Conservation (phyloP, 1,140 invertebrate genomes). For the Dolichoris vasculosae region DNA sequence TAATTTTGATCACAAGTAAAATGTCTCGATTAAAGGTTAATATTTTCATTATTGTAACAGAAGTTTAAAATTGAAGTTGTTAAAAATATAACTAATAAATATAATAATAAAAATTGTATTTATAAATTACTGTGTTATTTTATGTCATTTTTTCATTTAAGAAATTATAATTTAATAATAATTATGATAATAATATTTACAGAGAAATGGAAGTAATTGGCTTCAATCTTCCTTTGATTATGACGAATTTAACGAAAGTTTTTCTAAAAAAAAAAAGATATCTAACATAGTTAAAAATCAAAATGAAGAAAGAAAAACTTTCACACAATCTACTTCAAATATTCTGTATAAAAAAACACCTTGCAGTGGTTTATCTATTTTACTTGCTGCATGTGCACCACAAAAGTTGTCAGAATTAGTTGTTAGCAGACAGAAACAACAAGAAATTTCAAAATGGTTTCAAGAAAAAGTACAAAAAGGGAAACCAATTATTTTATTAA, state of each 20-base stretch:
- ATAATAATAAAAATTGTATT: too few relatives aligned
- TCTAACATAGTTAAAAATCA: neutral
- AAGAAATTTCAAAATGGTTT: constrained; percentile 68
- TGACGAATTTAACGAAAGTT: constrained; percentile 25
- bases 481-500: constrained; percentile 76
- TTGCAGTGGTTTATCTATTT: constrained; percentile 57
- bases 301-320: neutral
- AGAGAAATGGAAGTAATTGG: constrained; percentile 50
- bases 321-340: neutral
- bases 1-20: neutral
- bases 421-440: constrained; percentile 68
- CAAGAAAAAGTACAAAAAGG: constrained; percentile 59
- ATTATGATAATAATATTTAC: constrained; percentile 26
- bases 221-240: constrained; percentile 52
- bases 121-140: too few relatives aligned
- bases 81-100: neutral
- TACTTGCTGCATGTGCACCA: constrained; percentile 67
- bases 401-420: constrained; percentile 62
- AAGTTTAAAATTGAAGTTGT: neutral
- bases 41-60: neutral
- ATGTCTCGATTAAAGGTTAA: constrained; percentile 44
- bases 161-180: neutral
- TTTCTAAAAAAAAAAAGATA: constrained; percentile 22
- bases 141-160: neutral
- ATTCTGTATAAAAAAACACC: constrained; percentile 49